Evolutionary conservation across 2,797 vertebrate species (phyloP), one percentile per base, ranked within the genome.

Genomic region (Tauraco hartlaubi): DNA sequence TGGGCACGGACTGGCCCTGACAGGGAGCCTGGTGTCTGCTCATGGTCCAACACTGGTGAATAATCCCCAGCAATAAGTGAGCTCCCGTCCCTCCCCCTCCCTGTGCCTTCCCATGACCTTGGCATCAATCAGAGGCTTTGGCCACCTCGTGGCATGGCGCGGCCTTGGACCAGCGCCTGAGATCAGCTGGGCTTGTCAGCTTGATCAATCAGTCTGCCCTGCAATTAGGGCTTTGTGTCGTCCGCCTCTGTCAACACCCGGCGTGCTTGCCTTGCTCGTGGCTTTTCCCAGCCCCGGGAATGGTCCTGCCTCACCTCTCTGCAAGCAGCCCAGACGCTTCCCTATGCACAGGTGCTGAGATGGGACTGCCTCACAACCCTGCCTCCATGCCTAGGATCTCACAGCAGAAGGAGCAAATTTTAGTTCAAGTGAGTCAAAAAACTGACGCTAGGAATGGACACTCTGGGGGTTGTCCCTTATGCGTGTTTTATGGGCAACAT

Each of bases 181-280:
- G 51, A 78, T 87, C 86, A 89, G 74, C 86, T 61, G 61, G 29
- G 37, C 66, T 90, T 74, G 83, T 93, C 93, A 92, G 67, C 88
- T 29, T 35, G 67, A 77, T 85, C 88, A 51, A n/a, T 85, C 81
- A 73, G 31, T 4, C 23, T 80, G 69, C 67, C 8, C 51, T 58
- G 92, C 21, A 35, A 54, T 72, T 12, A 41, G 85, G 59, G 71
- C 44, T 88, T 20, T 1, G 14, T 82, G 71, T 56, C 12, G 0
- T 6, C 51, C 2, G 5, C 43, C 55, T 46, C 6, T 10, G 1
- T 2, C 4, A 15, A 6, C 64, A n/a, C 4, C 35, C 11, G 0
- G 21, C 6, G 11, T 0, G 11, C 58, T 39, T 49, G 77, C 15
- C 59, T 80, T 23, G 80, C 66, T 69, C 49, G 9, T 0, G 6